phyloP scores from a whole-genome alignment of 2,888 invertebrate species.

The Arge pagana region DNA sequence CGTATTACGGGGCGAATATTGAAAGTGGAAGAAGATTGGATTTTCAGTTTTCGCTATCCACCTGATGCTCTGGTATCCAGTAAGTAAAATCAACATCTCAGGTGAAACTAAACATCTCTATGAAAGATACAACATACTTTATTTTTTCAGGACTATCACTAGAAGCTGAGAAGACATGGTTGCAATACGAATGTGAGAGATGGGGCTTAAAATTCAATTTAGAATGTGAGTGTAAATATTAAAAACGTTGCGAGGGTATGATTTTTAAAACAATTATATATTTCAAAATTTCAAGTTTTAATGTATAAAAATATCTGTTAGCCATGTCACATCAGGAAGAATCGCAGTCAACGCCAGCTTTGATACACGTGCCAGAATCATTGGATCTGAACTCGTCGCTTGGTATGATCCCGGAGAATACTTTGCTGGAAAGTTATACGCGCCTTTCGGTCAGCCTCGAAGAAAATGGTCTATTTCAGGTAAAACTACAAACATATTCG shows the following conservation, averaged over 20 bases:
- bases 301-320: constrained; percentile 41
- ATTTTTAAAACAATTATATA: constrained; percentile 1
- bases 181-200: constrained; percentile 86
- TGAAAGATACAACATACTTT: no score
- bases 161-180: constrained; percentile 88
- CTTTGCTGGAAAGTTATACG: constrained; percentile 83
- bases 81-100: no score
- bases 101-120: no score
- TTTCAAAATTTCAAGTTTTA: constrained; percentile 2
- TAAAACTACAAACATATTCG: no score
- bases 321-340: constrained; percentile 85
- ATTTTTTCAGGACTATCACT: constrained; percentile 79
- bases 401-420: constrained; percentile 86
- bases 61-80: constrained; percentile 66
- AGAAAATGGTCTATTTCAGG: constrained; percentile 78
- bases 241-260: no score
- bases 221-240: constrained; percentile 67
- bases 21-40: constrained; percentile 94
- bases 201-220: constrained; percentile 84
- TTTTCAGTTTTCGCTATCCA: constrained; percentile 90
- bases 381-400: constrained; percentile 67
- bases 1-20: constrained; percentile 90
- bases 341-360: constrained; percentile 86
- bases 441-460: constrained; percentile 86
- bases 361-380: constrained; percentile 71